A percentile compares a stretch with the other conserved stretches of the same genome.
Conservation (phyloP, 1,140 invertebrate genomes). For the Melipona quadrifasciata region DNA sequence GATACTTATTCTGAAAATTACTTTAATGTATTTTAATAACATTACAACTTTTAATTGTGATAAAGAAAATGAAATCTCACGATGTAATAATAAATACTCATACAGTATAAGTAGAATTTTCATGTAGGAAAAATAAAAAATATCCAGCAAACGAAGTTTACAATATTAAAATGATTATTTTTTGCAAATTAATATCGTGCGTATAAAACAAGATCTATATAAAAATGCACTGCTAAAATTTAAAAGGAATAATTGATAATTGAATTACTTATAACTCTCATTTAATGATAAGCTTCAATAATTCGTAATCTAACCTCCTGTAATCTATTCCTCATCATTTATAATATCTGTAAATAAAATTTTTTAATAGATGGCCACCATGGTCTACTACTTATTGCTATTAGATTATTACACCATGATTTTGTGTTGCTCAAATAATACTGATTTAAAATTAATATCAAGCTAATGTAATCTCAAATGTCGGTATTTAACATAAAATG, state of each 20-base stretch:
- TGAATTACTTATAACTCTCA: slow-evolving; percentile 10
- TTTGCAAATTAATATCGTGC: not conserved
- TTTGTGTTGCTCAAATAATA: slow-evolving; percentile 75
- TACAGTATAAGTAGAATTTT: slow-evolving; percentile 11
- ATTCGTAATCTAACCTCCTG: not conserved
- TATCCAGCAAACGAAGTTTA: not conserved
- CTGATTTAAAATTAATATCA: slow-evolving; percentile 72
- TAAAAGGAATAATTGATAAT: not conserved
- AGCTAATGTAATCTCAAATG: slow-evolving; percentile 48
- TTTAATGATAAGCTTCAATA: not conserved
- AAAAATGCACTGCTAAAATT: slow-evolving; percentile 33
- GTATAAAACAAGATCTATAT: slow-evolving; percentile 1
- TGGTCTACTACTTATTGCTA: slow-evolving; percentile 72
- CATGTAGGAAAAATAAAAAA: slow-evolving; percentile 13
- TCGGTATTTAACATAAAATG: slow-evolving; percentile 46
- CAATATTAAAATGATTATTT: not conserved
- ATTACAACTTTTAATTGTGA: slow-evolving; percentile 29
- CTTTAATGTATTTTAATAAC: slow-evolving; percentile 26
- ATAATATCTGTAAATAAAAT: slow-evolving; percentile 51
- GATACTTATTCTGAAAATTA: slow-evolving; percentile 29
- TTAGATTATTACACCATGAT: slow-evolving; percentile 66
- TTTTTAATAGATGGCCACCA: slow-evolving; percentile 72
- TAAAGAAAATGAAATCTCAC: slow-evolving; percentile 17
- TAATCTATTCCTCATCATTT: slow-evolving; percentile 45
- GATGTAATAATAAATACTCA: slow-evolving; percentile 29